Evolutionary conservation across 2,113 vertebrate species (phyloP), one percentile per base, ranked within the genome.

Genomic region (Oostethus manadensis): DNA sequence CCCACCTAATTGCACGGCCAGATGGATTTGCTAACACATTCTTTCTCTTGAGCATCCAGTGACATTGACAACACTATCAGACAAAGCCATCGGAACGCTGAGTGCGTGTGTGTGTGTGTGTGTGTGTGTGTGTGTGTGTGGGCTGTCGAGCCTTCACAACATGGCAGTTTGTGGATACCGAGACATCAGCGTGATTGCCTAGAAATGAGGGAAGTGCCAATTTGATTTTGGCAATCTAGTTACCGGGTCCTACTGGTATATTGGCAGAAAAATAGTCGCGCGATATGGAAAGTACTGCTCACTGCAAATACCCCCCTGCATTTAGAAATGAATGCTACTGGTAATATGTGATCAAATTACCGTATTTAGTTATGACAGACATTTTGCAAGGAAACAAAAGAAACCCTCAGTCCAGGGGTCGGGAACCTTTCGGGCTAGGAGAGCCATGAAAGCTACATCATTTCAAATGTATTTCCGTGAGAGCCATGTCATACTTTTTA

Each of bases 11-110:
- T 85, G 78, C 79, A 68, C 45, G 63, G 59, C 58, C 74, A 80
- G 88, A 88, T 90, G 84, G 83, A 89, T 88, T 81, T 62, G 47
- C 60, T 83, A 86, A 90, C 44, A 80, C 77, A 87, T 70, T 77
- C 67, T 70, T 62, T 85, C 81, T 83, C 48, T 70, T 46, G 14
- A 82, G 78, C 81, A 81, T 70, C 35, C 58, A 75, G 72, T 73
- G 58, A 83, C 76, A 78, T 66, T 78, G 79, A 86, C 82, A 87
- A 54, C 55, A 49, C 81, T 82, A 72, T 62, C 78, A 82, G 71
- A 79, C 71, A 86, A 91, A 86, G 73, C 84, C 82, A 86, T 74
- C 71, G 69, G 85, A 70, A 70, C 62, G 60, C 59, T 33, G 49
- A 64, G 55, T 48, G 60, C 26, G 53, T 35, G 22, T 60, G n/a